Base-by-base conservation (phyloP, 2,888 invertebrate genomes). In the Gastrophysa polygoni region DNA sequence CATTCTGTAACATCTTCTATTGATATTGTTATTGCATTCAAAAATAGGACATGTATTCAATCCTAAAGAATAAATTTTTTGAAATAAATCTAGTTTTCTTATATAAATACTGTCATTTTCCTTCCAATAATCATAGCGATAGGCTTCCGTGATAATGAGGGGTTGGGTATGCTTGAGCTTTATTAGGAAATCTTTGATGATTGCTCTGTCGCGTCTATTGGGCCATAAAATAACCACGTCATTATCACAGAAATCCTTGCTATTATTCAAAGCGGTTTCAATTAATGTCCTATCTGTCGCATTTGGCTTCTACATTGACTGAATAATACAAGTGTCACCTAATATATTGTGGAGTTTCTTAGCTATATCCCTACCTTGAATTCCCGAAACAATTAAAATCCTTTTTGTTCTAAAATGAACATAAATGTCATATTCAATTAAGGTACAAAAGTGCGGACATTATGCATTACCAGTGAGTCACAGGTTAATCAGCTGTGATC, bases 251-350 rank as follows among this genome's bases (percentile, higher is more conserved):
- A 49, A 49, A 49, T 49, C 28, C 16, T 49, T 49, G 29, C 49
- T 49, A 49, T 49, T 28, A 49, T 49, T 49, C 29, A 49, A n/a
- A 49, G 49, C 49, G 3, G n/a, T 49, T 28, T 49, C 28, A 1
- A 24, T 49, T 28, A 49, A 24, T 49, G 16, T 28, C 29, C 49
- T 49, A 49, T 49, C 49, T 0, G 28, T 28, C 49, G 49, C 49
- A 49, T 49, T 28, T 49, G 49, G 29, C 29, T 49, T 49, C 49
- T 28, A 49, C 16, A 49, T 49, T 49, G 17, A 32, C 50, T 51
- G 34, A 32, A 51, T 18, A 17, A 6, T 18, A n/a, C n/a, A n/a
- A n/a, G n/a, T n/a, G n/a, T n/a, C n/a, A n/a, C n/a, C n/a, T n/a
- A n/a, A n/a, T n/a, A n/a, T n/a, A n/a, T n/a, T n/a, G n/a, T n/a